These are phyloP conservation scores for Callyntrura sp. DNA, from an alignment of 2,888 invertebrate genomes.

Conservation along the genomic window DNA sequence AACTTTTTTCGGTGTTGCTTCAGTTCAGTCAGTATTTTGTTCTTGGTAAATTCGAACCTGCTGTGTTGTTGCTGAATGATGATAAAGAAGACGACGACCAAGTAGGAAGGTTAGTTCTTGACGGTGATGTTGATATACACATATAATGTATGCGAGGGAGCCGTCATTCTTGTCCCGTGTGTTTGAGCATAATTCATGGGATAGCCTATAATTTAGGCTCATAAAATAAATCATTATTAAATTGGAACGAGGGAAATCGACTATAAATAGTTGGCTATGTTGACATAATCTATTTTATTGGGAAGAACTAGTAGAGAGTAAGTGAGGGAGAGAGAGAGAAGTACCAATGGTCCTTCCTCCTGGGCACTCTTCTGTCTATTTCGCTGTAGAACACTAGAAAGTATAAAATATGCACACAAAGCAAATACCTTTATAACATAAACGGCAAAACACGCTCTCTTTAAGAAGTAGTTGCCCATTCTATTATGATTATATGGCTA, in stretches of 20 bases:
- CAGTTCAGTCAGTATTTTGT: not conserved
- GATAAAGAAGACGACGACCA: constrained; percentile 37
- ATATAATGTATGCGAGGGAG: constrained; percentile 74
- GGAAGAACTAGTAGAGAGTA: constrained; percentile 78
- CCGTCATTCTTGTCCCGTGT: constrained; percentile 83
- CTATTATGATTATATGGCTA: constrained; percentile 79
- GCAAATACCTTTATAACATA: not conserved
- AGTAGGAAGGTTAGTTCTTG: constrained; percentile 21
- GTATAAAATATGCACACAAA: not conserved
- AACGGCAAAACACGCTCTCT: not conserved
- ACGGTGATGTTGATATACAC: constrained; percentile 33
- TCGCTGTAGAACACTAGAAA: not conserved
- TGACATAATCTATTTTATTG: constrained; percentile 84
- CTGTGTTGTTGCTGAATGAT: constrained; percentile 16
- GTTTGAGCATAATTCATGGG: constrained; percentile 83
- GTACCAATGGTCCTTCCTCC: constrained; percentile 80
- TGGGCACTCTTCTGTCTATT: constrained; percentile 52
- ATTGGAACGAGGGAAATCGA: constrained; percentile 84
- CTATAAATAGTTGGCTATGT: constrained; percentile 84
- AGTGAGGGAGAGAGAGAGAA: constrained; percentile 53
- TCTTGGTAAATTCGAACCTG: constrained; percentile 16
- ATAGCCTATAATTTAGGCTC: constrained; percentile 84
- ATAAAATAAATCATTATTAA: constrained; percentile 84
- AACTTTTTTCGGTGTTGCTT: constrained; percentile 6
- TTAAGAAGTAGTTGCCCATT: constrained; percentile 67